Base-by-base conservation (phyloP, 2,888 invertebrate genomes). In the Spilarctia lutea region DNA sequence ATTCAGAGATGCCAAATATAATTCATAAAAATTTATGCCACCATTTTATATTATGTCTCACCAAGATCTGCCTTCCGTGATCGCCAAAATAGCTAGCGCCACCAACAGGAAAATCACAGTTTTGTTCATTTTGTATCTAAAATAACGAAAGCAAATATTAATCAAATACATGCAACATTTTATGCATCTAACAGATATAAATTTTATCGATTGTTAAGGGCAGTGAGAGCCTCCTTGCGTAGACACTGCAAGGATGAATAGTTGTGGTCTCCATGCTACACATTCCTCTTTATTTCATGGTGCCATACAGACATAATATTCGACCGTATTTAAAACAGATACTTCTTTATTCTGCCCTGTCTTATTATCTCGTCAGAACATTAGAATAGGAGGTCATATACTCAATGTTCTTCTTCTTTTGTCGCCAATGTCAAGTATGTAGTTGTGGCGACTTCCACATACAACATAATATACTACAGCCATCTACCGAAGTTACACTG, bases 111-210 rank as follows among this genome's bases (percentile, higher is more conserved):
- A 18, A 16, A 92, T 66, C 16, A 91, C 52, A 27, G 76, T 74
- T 72, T 90, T 91, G 76, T 90, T 90, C 90, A 92, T 90, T 72
- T 68, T 74, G 0, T 67, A 24, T 56, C 79, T 83, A 73, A 60
- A 80, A 77, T 48, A 67, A 18, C 27, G 10, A 60, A 10, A 33
- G 3, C 13, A 52, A 33, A 52, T 11, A 24, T 33, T 33, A 74
- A 60, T 35, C 30, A 24, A 65, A 65, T 42, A 60, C 16, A 30
- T 30, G 6, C 13, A 63, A 63, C 16, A 63, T 35, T 35, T 35
- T 35, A 35, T 63, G 7, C 7, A 63, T 16, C 30, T 63, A 18
- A 63, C 4, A 16, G 63, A 10, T 30, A 7, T 4, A 30, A 63
- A 18, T 4, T 18, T 63, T 2, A 30, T 63, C 63, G 27, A 27